Conservation (phyloP, 1,140 invertebrate species). For the Telenomus remus region DNA sequence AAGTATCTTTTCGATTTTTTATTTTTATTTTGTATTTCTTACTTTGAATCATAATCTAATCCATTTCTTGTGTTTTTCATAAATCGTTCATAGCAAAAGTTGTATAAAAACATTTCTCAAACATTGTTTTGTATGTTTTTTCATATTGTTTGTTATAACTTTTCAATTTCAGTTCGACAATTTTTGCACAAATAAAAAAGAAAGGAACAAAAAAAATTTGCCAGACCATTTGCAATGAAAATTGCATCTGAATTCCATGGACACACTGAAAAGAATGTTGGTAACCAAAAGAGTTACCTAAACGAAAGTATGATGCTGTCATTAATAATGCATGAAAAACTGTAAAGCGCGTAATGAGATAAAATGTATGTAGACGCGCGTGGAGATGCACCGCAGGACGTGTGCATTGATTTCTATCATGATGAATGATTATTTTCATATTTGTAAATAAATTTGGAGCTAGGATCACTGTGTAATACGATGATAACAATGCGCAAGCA, state of each 20-base stretch:
- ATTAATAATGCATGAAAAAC: conserved; percentile 45
- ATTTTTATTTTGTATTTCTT: no score
- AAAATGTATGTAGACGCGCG: conserved; percentile 11
- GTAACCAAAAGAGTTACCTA: background rate
- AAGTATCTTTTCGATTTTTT: no score
- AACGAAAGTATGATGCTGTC: conserved; percentile 13
- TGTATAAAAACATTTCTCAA: no score
- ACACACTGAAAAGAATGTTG: background rate
- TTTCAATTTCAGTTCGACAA: no score
- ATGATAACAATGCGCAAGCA: conserved; percentile 49
- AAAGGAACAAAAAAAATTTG: no score
- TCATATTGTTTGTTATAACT: no score
- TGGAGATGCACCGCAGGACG: conserved; percentile 8
- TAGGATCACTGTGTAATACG: conserved; percentile 29
- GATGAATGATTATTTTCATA: conserved; percentile 29
- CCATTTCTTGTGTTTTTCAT: no score
- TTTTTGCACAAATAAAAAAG: no score
- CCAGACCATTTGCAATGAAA: no score
- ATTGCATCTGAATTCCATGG: background rate
- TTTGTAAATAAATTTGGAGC: conserved; percentile 49
- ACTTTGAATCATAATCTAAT: no score
- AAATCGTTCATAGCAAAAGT: no score
- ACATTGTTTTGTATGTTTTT: no score
- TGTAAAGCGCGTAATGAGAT: conserved; percentile 24
- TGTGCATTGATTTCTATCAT: conserved; percentile 40